These are phyloP conservation scores for Heterotilapia buettikoferi DNA, from an alignment of 2,113 vertebrate species.

Conservation along the genomic window DNA sequence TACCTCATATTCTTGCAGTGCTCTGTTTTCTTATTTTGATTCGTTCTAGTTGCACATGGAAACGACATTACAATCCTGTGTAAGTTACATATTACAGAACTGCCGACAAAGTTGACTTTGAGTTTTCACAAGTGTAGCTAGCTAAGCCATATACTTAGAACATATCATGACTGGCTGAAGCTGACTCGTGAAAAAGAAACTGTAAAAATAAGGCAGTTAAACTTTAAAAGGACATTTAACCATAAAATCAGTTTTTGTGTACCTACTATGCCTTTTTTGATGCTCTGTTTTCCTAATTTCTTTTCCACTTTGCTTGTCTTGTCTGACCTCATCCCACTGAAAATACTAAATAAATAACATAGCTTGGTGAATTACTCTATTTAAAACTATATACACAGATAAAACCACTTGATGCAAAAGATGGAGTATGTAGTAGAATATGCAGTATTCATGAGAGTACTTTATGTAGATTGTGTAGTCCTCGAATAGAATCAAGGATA, in stretches of 20 bases:
- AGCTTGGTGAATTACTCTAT: background rate
- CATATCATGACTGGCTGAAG: background rate
- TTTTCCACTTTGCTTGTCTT: background rate
- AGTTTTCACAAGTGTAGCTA: background rate
- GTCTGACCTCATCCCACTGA: background rate
- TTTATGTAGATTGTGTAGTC: background rate
- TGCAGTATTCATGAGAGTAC: background rate
- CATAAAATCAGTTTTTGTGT: background rate
- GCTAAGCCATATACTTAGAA: background rate
- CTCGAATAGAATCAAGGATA: background rate
- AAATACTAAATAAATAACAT: background rate
- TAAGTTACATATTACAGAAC: background rate
- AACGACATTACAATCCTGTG: rapidly evolving
- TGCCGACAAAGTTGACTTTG: rapidly evolving
- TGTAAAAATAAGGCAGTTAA: background rate
- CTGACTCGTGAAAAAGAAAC: background rate
- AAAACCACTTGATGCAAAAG: background rate
- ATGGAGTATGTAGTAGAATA: background rate
- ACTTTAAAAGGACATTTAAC: background rate
- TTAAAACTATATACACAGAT: background rate
- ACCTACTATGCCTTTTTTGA: background rate
- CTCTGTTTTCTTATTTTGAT: background rate
- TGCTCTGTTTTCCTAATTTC: rapidly evolving
- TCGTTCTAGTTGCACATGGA: background rate
- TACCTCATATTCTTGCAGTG: background rate